A percentile compares a stretch with the other conserved stretches of the same genome.
phyloP scores from a whole-genome alignment of 2,113 vertebrate species.

The Chroicocephalus ridibundus region DNA sequence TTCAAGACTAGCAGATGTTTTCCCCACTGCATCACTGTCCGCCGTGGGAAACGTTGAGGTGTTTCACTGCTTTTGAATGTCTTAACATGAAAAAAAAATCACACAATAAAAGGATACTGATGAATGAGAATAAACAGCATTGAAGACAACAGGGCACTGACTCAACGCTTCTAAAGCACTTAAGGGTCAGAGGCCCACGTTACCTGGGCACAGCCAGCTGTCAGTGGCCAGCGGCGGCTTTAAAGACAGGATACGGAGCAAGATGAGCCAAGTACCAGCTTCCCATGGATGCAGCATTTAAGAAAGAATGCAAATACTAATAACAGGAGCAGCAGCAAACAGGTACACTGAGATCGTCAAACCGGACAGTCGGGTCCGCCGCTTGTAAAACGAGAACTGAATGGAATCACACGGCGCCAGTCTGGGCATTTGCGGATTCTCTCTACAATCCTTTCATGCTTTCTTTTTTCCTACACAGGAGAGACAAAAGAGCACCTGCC shows the following conservation, averaged over 20 bases:
- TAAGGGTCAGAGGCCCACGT: neutral
- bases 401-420: neutral
- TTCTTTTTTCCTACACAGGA: neutral
- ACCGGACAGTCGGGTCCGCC: neutral
- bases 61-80: neutral
- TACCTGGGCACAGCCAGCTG: neutral
- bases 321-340: neutral
- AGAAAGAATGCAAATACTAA: neutral
- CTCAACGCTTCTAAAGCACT: neutral
- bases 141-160: neutral
- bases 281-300: neutral
- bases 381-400: neutral
- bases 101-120: neutral
- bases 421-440: neutral
- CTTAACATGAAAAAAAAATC: neutral
- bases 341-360: neutral
- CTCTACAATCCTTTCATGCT: neutral
- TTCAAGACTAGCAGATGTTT: neutral
- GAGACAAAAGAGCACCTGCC: neutral
- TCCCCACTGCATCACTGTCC: neutral
- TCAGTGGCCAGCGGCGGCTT: no score
- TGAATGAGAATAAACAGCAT: neutral
- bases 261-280: neutral
- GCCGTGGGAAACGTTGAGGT: neutral
- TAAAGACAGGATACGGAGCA: rapidly evolving